Percentiles rank a stretch among this genome's conserved stretches.
Conservation (phyloP, 1,140 invertebrate species). For the Polypedilum vanderplanki region DNA sequence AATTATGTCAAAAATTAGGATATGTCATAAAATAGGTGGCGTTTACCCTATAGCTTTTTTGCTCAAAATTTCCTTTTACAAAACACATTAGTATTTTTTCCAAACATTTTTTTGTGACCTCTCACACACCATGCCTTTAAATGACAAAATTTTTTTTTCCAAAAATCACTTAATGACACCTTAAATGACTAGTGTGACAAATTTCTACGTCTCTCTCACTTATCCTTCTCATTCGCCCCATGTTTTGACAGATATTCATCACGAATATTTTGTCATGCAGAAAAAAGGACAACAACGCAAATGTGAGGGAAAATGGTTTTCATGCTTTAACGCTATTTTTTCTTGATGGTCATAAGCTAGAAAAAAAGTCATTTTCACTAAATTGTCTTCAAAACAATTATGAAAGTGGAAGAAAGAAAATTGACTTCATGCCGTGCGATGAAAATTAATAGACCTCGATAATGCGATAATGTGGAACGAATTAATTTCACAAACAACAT, state of each 20-base stretch:
- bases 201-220: neutral
- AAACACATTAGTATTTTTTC: too few relatives aligned
- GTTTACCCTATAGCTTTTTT: too few relatives aligned
- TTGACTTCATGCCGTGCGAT: neutral
- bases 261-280: neutral
- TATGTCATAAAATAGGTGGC: too few relatives aligned
- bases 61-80: too few relatives aligned
- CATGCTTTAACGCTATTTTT: constrained; percentile 23
- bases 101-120: too few relatives aligned
- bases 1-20: too few relatives aligned
- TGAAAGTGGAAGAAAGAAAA: neutral
- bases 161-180: neutral
- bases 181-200: neutral
- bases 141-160: too few relatives aligned
- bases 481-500: constrained; percentile 20
- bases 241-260: constrained; percentile 18
- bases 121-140: too few relatives aligned
- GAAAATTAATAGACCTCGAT: constrained; percentile 21
- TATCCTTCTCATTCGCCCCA: neutral
- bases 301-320: constrained; percentile 26
- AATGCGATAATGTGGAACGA: constrained; percentile 23
- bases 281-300: neutral
- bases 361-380: neutral
- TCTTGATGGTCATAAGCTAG: neutral
- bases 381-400: neutral